These are phyloP conservation scores for Drosophila borealis DNA, from an alignment of 2,888 invertebrate genomes.

Conservation along the genomic window DNA sequence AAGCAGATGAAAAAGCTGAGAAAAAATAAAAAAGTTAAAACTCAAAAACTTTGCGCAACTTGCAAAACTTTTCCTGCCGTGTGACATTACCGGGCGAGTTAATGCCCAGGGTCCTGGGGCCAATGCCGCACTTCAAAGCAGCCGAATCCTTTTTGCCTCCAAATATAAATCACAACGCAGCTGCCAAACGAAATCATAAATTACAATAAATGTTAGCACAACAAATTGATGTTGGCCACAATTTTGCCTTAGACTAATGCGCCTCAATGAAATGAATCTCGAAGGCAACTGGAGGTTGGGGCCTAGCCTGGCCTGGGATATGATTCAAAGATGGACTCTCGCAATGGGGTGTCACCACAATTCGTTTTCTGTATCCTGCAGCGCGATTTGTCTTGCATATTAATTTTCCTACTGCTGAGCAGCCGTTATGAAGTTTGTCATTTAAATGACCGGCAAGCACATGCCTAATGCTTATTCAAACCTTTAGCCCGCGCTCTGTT, in stretches of 20 bases:
- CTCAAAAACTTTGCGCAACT: conserved; percentile 52
- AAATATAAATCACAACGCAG: conserved; percentile 61
- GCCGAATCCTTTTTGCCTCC: conserved; percentile 42
- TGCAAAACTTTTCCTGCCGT: conserved; percentile 57
- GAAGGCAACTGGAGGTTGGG: conserved; percentile 1
- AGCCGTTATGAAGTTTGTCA: conserved; percentile 36
- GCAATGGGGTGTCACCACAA: conserved; percentile 32
- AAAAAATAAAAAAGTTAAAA: conserved; percentile 26
- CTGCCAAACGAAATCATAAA: conserved; percentile 67
- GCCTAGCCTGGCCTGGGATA: too few relatives aligned
- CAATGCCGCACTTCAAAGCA: conserved; percentile 27
- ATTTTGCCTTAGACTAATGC: conserved; percentile 39
- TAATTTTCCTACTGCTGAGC: conserved; percentile 53
- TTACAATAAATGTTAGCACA: conserved; percentile 68
- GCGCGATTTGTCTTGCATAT: conserved; percentile 70
- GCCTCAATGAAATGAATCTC: conserved; percentile 48
- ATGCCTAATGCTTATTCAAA: conserved; percentile 8
- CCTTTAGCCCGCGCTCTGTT: conserved; percentile 3
- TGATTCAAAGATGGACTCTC: conserved; percentile 9
- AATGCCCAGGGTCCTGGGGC: conserved; percentile 33
- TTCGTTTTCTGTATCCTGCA: conserved; percentile 43
- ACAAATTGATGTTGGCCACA: conserved; percentile 53
- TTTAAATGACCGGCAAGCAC: conserved; percentile 38
- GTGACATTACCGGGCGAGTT: conserved; percentile 63
- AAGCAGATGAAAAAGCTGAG: conserved; percentile 63